Evolutionary conservation across 2,797 vertebrate genomes (phyloP), one percentile per base, ranked within the genome.

Genomic region (Notolepis coatsorum): DNA sequence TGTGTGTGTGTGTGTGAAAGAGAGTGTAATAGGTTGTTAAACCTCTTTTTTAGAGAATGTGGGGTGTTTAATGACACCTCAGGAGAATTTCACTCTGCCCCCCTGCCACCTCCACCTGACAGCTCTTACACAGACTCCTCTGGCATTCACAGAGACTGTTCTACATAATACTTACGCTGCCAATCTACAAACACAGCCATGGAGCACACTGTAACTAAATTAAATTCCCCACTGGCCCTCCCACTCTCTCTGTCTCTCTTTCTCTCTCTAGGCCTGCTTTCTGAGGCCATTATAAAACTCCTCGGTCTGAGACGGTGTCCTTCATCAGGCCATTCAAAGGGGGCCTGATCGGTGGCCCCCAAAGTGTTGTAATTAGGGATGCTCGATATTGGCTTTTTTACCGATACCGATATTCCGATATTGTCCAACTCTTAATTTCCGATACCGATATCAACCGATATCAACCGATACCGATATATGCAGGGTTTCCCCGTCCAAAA

Each of bases 291-390:
- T n/a, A n/a, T n/a, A n/a, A n/a, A n/a, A n/a, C n/a, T n/a, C n/a
- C 21, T 66, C 9, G 46, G 28, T 51, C 69, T 31, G 60, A 67
- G 37, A 84, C 83, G 1, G 2, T 88, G 48, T 77, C 90, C 31
- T 77, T 80, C 0, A 81, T 89, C 79, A 71, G 65, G 49, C 87
- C 5, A 87, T 90, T 53, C 78, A 91, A 54, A 84, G 81, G 4
- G 84, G 87, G 5, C 86, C 88, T 1, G 60, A 65, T 17, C 82
- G 74, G 0, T 91, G 84, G 90, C 25, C 86, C 58, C 54, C n/a
- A n/a, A n/a, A n/a, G n/a, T n/a, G n/a, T n/a, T n/a, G n/a, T n/a
- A n/a, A n/a, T n/a, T n/a, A n/a, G n/a, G n/a, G n/a, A n/a, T n/a
- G n/a, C n/a, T n/a, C n/a, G n/a, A n/a, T n/a, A n/a, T n/a, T n/a